A percentile compares a stretch with the other conserved stretches of the same genome.
Conservation (phyloP, 1,140 invertebrate genomes). For the Drosophila pallidifrons region DNA sequence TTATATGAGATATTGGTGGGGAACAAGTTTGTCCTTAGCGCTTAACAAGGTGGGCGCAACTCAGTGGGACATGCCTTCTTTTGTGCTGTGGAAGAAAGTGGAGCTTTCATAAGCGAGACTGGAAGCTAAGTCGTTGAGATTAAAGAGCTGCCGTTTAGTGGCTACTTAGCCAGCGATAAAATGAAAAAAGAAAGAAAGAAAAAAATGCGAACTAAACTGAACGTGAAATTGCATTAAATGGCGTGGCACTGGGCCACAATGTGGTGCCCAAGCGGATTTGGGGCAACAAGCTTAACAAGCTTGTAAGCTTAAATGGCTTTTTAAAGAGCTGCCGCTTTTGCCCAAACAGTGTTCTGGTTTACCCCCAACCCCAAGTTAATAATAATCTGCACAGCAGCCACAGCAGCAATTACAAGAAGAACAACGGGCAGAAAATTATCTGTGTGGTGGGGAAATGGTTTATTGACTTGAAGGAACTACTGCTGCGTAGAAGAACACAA, state of each 20-base stretch:
- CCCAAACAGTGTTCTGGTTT: conserved; percentile 6
- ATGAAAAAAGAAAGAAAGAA: not conserved
- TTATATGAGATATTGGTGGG: not conserved
- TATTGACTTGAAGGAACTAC: conserved; percentile 6
- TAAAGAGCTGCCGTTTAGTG: conserved; percentile 84
- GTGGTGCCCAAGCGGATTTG: conserved; percentile 53
- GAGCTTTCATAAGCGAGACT: conserved; percentile 36
- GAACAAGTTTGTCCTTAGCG: conserved; percentile 64
- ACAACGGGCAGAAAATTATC: conserved; percentile 23
- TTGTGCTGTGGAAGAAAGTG: conserved; percentile 58
- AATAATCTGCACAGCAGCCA: conserved; percentile 65
- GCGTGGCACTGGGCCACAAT: conserved; percentile 35
- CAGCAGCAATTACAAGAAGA: conserved; percentile 75
- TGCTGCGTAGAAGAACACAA: conserved; percentile 16
- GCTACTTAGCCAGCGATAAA: conserved; percentile 80
- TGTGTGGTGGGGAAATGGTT: not conserved
- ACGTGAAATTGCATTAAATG: conserved; percentile 81
- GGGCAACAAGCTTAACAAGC: conserved; percentile 83
- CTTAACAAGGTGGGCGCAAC: conserved; percentile 80
- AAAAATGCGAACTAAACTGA: conserved; percentile 31
- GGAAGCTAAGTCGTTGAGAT: conserved; percentile 70
- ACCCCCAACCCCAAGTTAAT: conserved; percentile 35
- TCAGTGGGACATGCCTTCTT: conserved; percentile 23
- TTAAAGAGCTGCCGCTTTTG: conserved; percentile 72
- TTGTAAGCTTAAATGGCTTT: conserved; percentile 80